Percentiles rank a stretch among this genome's conserved stretches.
These are phyloP conservation scores for Psittacula cyanocephala DNA, from an alignment of 2,113 vertebrate genomes.

Conservation along the genomic window DNA sequence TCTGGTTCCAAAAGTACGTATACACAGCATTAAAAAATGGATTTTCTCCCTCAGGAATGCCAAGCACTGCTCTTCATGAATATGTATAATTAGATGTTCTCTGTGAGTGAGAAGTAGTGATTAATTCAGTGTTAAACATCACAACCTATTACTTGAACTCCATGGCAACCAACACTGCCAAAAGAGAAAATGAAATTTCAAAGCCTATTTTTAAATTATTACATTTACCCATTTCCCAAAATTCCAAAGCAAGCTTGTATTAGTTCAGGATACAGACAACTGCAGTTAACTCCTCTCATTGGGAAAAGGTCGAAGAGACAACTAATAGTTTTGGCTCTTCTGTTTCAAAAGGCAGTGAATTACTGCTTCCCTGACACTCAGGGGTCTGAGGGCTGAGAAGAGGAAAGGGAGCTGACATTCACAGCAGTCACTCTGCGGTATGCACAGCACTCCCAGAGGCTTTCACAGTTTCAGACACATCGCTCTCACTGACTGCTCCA, in stretches of 20 bases:
- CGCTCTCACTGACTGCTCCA: neutral
- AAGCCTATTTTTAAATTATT: constrained; percentile 78
- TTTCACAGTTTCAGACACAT: neutral
- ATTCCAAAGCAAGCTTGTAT: constrained; percentile 60
- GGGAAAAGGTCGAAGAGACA: neutral
- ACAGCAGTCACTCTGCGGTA: neutral
- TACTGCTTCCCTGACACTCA: neutral
- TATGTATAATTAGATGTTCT: constrained; percentile 85
- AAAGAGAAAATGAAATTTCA: constrained; percentile 77
- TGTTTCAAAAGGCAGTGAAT: neutral
- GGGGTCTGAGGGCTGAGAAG: neutral
- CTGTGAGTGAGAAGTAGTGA: constrained; percentile 82
- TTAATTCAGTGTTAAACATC: constrained; percentile 86
- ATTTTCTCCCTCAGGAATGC: constrained; percentile 55
- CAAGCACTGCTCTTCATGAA: constrained; percentile 73
- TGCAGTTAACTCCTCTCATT: constrained; percentile 28
- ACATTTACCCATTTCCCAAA: constrained; percentile 68
- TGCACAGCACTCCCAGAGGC: neutral
- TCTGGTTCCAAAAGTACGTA: neutral
- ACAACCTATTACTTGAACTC: constrained; percentile 85
- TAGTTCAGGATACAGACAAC: constrained; percentile 68
- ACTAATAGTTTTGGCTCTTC: neutral
- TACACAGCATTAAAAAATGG: constrained; percentile 8
- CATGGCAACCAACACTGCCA: constrained; percentile 77
- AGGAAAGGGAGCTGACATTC: neutral